phyloP scores from a whole-genome alignment of 1,140 invertebrate species.

The Ridgeia piscesae region DNA sequence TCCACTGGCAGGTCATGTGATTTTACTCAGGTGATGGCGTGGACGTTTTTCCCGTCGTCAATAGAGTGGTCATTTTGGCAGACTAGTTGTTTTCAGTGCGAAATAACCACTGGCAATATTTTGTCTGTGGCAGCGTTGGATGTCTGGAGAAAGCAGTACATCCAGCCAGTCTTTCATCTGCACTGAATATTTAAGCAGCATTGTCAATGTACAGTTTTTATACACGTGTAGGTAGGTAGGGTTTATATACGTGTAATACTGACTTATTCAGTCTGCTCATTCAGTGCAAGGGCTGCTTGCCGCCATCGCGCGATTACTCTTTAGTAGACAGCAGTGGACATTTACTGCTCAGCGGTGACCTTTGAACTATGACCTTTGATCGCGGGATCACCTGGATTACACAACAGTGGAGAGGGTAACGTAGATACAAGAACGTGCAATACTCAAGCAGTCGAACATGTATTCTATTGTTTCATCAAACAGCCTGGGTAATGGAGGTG shows the following conservation, averaged over 20 bases:
- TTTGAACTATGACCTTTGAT: not conserved
- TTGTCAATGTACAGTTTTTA: not conserved
- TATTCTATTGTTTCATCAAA: not conserved
- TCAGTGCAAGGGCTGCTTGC: not conserved
- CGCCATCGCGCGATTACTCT: not conserved
- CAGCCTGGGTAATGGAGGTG: not conserved
- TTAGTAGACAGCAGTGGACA: not conserved
- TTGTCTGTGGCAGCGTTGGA: not conserved
- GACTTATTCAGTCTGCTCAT: not conserved
- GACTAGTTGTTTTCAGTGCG: not conserved
- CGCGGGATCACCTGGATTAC: not conserved
- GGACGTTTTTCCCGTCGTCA: not conserved
- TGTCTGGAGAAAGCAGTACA: not conserved
- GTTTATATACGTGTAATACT: not conserved
- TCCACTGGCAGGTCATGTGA: not conserved
- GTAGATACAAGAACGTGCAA: not conserved
- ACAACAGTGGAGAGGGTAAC: not conserved
- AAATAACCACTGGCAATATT: not conserved
- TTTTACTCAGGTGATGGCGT: conserved; percentile 4
- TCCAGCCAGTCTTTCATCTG: not conserved
- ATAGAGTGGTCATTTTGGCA: conserved; percentile 1
- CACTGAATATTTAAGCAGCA: not conserved
- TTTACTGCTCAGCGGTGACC: not conserved
- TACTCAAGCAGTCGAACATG: not conserved
- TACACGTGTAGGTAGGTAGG: not conserved